phyloP scores from a whole-genome alignment of 53 echinoderm and acorn worm genomes.

The Stichopus horrens region DNA sequence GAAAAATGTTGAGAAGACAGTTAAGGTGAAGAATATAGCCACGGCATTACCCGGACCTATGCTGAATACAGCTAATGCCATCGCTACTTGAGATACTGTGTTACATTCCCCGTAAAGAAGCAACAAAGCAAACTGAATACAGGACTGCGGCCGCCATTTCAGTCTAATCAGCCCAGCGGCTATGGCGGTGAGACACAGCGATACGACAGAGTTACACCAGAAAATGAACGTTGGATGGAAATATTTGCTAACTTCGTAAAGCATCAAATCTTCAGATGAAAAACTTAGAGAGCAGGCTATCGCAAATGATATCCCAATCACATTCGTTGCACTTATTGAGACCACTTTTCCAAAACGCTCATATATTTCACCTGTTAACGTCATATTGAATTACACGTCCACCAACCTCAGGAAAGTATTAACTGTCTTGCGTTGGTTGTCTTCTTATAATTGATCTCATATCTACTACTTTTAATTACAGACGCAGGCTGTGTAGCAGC shows the following conservation, averaged over 20 bases:
- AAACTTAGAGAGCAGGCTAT: not conserved
- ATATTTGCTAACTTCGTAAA: not conserved
- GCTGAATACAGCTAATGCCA: not conserved
- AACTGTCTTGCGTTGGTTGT: too few relatives aligned
- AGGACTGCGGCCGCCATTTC: not conserved
- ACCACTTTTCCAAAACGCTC: too few relatives aligned
- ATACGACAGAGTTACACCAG: not conserved
- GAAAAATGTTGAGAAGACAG: slow-evolving; percentile 6
- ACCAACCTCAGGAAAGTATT: too few relatives aligned
- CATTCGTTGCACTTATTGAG: too few relatives aligned
- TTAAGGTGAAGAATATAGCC: slow-evolving; percentile 21
- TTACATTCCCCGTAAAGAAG: not conserved
- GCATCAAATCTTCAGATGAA: not conserved
- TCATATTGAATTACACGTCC: too few relatives aligned
- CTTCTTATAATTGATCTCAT: too few relatives aligned
- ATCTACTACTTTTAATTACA: too few relatives aligned
- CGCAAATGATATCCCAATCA: not conserved
- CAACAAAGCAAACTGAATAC: not conserved
- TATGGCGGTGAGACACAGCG: not conserved
- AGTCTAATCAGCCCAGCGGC: not conserved
- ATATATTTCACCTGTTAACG: too few relatives aligned
- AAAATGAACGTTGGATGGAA: slow-evolving; percentile 15
- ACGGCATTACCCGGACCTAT: slow-evolving; percentile 31
- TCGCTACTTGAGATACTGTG: not conserved
- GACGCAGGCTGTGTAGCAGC: too few relatives aligned